Conservation (phyloP, 2,797 vertebrate genomes). For the Scomberomorus guttatus region DNA sequence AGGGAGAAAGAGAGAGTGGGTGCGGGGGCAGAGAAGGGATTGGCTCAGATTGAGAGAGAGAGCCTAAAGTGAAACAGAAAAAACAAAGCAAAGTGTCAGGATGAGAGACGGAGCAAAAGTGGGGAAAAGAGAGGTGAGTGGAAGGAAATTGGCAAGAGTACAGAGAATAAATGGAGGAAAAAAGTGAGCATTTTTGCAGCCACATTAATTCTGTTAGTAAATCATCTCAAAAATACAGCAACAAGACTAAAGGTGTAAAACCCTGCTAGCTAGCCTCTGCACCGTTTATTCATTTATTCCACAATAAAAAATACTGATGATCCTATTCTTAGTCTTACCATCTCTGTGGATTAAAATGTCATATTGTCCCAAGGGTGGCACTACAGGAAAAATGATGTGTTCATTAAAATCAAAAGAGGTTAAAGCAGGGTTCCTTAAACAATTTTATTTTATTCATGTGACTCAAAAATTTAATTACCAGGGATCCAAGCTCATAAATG, state of each 20-base stretch:
- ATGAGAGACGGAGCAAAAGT: constrained; percentile 16
- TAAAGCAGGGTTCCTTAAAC: not conserved
- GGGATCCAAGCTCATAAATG: not conserved
- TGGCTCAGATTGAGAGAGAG: constrained; percentile 7
- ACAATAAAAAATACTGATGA: not conserved
- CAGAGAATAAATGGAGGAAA: not conserved
- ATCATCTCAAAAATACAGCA: not conserved
- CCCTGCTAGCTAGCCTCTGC: not conserved
- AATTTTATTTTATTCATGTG: not conserved
- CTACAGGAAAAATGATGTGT: not conserved
- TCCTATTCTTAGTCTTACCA: not conserved
- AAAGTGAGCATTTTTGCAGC: not conserved
- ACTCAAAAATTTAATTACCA: not conserved
- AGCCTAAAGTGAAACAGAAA: constrained; percentile 31
- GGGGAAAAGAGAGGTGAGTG: not conserved
- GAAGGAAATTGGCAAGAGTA: not conserved
- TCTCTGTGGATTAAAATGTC: not conserved
- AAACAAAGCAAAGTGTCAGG: constrained; percentile 9
- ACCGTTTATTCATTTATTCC: not conserved
- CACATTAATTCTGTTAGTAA: not conserved
- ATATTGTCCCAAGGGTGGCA: not conserved
- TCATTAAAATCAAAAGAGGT: not conserved
- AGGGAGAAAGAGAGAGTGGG: not conserved
- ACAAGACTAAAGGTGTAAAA: not conserved
- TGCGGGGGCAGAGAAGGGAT: constrained; percentile 1